Evolutionary conservation across 2,113 vertebrate genomes (phyloP).

Genomic region (Cyprinodon brontotheroides): DNA sequence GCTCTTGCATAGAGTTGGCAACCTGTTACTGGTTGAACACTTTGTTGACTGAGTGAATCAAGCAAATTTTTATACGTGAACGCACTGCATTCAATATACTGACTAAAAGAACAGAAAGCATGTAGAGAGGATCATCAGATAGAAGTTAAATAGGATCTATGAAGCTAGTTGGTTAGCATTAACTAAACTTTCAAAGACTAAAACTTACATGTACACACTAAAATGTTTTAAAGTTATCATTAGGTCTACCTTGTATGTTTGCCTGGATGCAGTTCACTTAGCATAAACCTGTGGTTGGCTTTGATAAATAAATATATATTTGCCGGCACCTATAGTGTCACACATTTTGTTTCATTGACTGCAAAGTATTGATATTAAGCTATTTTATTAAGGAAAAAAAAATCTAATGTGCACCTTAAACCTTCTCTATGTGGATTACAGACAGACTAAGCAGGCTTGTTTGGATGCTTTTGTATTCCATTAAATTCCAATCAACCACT

Average conservation of each 20-base stretch:
- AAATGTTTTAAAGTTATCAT: constrained; percentile 29
- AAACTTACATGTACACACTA: not conserved
- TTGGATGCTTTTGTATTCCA: not conserved
- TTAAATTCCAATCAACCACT: not conserved
- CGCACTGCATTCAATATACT: too few species aligned
- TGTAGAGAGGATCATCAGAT: not conserved
- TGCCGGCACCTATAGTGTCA: not conserved
- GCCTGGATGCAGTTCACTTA: constrained; percentile 2
- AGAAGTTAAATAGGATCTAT: not conserved
- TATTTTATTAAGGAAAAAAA: not conserved
- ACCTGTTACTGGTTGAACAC: not conserved
- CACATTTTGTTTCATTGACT: not conserved
- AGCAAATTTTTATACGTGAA: too few species aligned
- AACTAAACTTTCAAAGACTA: constrained; percentile 6
- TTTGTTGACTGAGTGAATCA: too few species aligned
- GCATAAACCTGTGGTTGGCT: constrained; percentile 11
- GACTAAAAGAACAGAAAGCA: not conserved
- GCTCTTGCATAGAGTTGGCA: not conserved
- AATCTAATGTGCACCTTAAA: not conserved
- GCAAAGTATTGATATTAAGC: not conserved
- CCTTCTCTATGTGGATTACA: not conserved
- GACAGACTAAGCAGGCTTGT: not conserved
- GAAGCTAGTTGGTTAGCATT: not conserved
- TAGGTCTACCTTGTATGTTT: not conserved
- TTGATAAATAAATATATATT: not conserved